Conservation (phyloP, 2,113 vertebrate genomes). For the Apeltes quadracus region DNA sequence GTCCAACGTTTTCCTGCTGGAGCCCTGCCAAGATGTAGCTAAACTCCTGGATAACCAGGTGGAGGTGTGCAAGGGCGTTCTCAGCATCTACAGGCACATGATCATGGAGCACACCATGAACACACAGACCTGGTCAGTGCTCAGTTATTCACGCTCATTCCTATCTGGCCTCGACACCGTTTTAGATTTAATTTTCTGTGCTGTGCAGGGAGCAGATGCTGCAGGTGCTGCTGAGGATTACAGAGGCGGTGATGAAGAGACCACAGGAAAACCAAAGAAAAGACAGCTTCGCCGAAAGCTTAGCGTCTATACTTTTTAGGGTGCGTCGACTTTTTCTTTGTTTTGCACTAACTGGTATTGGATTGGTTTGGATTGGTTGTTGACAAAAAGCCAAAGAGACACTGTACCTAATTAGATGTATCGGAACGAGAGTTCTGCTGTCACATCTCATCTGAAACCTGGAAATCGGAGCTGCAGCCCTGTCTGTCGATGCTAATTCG, state of each 20-base stretch:
- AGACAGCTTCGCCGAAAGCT: conserved; percentile 90
- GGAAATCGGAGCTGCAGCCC: not conserved
- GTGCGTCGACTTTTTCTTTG: conserved; percentile 82
- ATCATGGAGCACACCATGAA: conserved; percentile 98
- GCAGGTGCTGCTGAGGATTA: conserved; percentile 94
- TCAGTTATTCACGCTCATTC: not conserved
- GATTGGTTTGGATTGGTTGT: not conserved
- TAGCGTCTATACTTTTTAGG: conserved; percentile 93
- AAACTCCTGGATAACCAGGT: conserved; percentile 93
- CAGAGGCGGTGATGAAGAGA: conserved; percentile 95
- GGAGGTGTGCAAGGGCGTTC: conserved; percentile 94
- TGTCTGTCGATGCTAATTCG: conserved; percentile 11
- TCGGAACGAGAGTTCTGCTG: not conserved
- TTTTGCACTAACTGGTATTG: too few relatives aligned
- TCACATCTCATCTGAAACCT: not conserved
- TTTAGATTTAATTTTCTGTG: conserved; percentile 14
- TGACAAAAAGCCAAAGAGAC: conserved; percentile 17
- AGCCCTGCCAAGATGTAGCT: conserved; percentile 92
- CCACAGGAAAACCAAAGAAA: conserved; percentile 90
- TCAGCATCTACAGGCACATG: conserved; percentile 94
- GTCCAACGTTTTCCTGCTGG: conserved; percentile 94
- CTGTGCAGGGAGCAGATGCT: conserved; percentile 94
- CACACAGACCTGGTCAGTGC: conserved; percentile 89
- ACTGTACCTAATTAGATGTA: conserved; percentile 2
- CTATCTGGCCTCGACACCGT: not conserved